These are phyloP conservation scores for Phataginus tetradactyla DNA, from an alignment of 2,797 vertebrate genomes.

Conservation along the genomic window DNA sequence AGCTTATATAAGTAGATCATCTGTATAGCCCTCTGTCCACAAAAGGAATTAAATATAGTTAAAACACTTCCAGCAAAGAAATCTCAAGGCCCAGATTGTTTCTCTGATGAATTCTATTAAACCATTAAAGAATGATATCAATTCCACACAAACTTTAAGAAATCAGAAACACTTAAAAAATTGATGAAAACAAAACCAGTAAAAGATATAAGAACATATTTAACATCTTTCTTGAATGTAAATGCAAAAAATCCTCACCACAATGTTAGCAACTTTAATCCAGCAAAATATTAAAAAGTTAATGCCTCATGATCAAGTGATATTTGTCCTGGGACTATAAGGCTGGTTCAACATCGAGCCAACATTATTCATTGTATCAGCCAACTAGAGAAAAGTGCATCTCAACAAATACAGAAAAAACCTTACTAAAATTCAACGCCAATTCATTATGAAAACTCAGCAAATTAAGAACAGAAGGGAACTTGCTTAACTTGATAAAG, in stretches of 20 bases:
- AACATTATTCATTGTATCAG: not conserved
- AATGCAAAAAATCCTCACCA: not conserved
- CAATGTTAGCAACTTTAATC: not conserved
- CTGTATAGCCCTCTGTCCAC: not conserved
- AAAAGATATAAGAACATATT: not conserved
- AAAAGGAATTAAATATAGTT: not conserved
- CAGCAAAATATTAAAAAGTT: not conserved
- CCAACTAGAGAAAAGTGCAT: not conserved
- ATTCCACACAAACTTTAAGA: not conserved
- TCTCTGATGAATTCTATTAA: not conserved
- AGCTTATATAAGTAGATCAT: not conserved
- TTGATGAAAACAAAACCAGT: not conserved
- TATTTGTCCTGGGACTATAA: not conserved
- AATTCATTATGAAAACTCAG: not conserved
- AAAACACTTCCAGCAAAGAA: not conserved
- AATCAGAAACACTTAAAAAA: not conserved
- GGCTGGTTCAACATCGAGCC: not conserved
- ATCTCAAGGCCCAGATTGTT: not conserved
- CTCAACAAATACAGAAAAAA: not conserved
- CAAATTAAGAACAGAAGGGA: not conserved
- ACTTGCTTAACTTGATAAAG: not conserved
- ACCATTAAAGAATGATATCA: not conserved
- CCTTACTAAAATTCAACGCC: not conserved
- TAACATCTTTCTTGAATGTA: not conserved
- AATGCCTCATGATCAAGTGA: not conserved